A percentile compares a stretch with the other conserved stretches of the same genome.
phyloP scores from a whole-genome alignment of 2,113 vertebrate genomes.

The Osmerus eperlanus region DNA sequence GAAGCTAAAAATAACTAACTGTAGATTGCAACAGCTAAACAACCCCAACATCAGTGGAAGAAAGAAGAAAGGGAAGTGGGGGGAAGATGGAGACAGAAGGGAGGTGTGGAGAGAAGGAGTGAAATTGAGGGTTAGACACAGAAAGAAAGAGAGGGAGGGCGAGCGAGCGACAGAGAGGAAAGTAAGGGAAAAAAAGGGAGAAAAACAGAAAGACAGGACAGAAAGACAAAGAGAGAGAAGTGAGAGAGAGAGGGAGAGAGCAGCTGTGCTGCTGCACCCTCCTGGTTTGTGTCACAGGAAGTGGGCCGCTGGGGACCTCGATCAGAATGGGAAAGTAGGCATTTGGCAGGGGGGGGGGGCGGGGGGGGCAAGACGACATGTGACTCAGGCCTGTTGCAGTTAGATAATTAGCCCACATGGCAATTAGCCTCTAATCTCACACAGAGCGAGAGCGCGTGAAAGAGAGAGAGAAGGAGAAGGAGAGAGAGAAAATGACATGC shows the following conservation, averaged over 20 bases:
- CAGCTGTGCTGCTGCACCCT: conserved; percentile 42
- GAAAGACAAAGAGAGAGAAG: neutral
- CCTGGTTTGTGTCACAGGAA: conserved; percentile 46
- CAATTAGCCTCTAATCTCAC: conserved; percentile 59
- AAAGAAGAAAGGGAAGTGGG: neutral
- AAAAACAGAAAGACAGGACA: neutral
- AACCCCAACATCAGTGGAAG: neutral
- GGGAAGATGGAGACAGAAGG: neutral
- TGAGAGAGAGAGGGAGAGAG: conserved; percentile 15
- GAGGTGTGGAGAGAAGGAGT: neutral
- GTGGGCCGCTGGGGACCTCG: conserved; percentile 35
- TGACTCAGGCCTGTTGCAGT: conserved; percentile 45
- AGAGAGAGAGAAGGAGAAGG: conserved; percentile 16
- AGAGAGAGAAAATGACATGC: conserved; percentile 4
- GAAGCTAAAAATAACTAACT: conserved; percentile 21
- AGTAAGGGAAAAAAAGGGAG: neutral
- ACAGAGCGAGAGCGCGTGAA: conserved; percentile 11
- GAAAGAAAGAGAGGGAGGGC: conserved; percentile 7
- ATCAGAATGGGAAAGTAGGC: conserved; percentile 48
- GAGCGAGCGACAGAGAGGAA: neutral
- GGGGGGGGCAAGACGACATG: too few species aligned
- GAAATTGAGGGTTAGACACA: neutral
- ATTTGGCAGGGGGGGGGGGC: conserved; percentile 30
- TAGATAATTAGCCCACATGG: conserved; percentile 65
- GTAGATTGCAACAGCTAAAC: neutral